Conservation (phyloP, 2,888 invertebrate species). For the Phymatocera aterrima region DNA sequence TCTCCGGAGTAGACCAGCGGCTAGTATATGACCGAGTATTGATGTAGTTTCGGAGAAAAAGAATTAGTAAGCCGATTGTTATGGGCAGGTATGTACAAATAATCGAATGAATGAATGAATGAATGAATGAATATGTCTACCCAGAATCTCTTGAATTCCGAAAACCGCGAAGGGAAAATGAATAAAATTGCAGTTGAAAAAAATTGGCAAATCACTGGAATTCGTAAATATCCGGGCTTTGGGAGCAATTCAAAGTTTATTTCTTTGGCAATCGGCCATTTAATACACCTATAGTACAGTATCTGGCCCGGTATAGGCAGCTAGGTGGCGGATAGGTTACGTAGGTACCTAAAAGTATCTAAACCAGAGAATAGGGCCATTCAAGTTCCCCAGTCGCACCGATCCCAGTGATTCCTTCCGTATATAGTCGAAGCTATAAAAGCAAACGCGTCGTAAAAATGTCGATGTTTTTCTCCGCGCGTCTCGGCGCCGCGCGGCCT, state of each 20-base stretch:
- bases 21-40: no score
- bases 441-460: constrained; percentile 29
- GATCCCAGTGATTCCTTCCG: not conserved
- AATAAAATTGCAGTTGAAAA: no score
- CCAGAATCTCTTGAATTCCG: no score
- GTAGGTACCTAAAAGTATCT: not conserved
- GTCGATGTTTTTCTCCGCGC: constrained; percentile 6
- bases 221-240: not conserved
- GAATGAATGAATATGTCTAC: no score
- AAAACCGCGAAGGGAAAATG: no score
- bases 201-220: constrained; percentile 11
- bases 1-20: not conserved
- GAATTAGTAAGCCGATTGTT: no score
- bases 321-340: not conserved
- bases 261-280: constrained; percentile 27
- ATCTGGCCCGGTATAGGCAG: no score
- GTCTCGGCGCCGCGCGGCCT: not conserved
- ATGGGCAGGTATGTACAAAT: no score
- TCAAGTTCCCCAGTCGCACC: not conserved
- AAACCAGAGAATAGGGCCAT: constrained; percentile 5
- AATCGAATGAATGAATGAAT: no score
- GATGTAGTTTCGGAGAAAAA: no score
- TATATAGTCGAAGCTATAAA: constrained; percentile 9
- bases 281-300: not conserved
- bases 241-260: not conserved